Base-by-base conservation (phyloP, 1,140 invertebrate genomes). In the Ruditapes philippinarum region DNA sequence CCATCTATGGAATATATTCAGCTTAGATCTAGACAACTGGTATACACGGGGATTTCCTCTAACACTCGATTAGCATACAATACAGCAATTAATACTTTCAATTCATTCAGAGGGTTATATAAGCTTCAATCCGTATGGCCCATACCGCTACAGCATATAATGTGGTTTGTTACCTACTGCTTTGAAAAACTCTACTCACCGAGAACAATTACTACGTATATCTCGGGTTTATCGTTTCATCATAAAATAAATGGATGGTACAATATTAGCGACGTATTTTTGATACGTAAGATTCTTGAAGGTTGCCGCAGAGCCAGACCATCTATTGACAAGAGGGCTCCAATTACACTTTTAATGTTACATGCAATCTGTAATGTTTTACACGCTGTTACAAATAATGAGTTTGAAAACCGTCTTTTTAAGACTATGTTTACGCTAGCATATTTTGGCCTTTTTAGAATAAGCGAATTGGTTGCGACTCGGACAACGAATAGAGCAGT, bases 1-100 rank as follows among this genome's bases (percentile, higher is more conserved):
- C 62, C 40, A 42, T 45, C 60, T 73, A 12, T 84, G 81, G 81
- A 40, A 54, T 31, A 73, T 82, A 31, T 82, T 65, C 54, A 65
- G 40, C 40, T 11, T n/a, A 65, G 57, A 82, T 38, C 57, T 22
- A 28, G 19, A 60, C 38, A 65, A n/a, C 17, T 82, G 38, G 19
- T 82, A n/a, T 42, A 25, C 14, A 7, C 49, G 4, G 38, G 79
- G 22, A 60, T 82, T 38, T 54, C 79, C 40, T 0, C 11, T 65
- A 82, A 82, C 28, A 82, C 79, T 12, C 25, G 65, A 60, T 38
- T 28, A 38, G 51, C 79, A 19, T 82, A 82, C 28, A 82, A 54
- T 38, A 65, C 79, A 7, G 79, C 54, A 65, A 36, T 65, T 40
- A 62, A 65, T 22, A 22, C 54, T 9, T 82, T 82, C 36, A 82